Evolutionary conservation across 2,113 vertebrate genomes (phyloP), one percentile per base, ranked within the genome.

Genomic region (Terrapene triunguis): DNA sequence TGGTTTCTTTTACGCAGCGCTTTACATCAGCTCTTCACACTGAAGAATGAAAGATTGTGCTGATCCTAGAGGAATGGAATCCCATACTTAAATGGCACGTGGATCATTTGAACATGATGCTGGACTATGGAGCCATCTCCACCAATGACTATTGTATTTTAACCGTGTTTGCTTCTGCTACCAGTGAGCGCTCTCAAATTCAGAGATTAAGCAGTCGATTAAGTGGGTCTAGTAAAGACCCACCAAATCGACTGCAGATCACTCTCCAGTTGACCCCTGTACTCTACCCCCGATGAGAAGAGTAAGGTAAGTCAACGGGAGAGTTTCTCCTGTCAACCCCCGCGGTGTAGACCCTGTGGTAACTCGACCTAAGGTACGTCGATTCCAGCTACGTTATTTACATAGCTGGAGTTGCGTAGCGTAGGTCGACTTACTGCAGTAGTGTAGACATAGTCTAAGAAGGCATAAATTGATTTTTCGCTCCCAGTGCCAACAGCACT

Each of bases 11-110:
- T 50, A 89, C 44, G 22, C 93, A 89, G 78, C 47, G 85, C 25
- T 10, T 42, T 3, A 14, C 0, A 0, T 1, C 25, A 32, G 12
- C 29, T 62, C 57, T 62, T n/a, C 35, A 21, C 65, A 69, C 65
- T 69, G 9, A n/a, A 80, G 65, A 59, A 92, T 72, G 69, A 89
- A 84, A 96, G 50, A 69, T 9, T 69, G 17, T 50, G 38, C 0
- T 69, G 65, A 17, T 17, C 17, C 16, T 38, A n/a, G 35, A 69
- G 17, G 65, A 69, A 21, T 2, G 17, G 65, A 69, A 69, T 69
- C 65, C 35, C 65, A 69, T n/a, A 69, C 8, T 69, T 65, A 69
- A n/a, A n/a, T 10, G 35, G 35, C 21, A 17, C 8, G 5, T 69
- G 7, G 35, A 69, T n/a, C 35, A 69, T n/a, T 19, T 69, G 65